A percentile compares a stretch with the other conserved stretches of the same genome.
phyloP scores from a whole-genome alignment of 2,797 vertebrate species.

The Falco concolor region DNA sequence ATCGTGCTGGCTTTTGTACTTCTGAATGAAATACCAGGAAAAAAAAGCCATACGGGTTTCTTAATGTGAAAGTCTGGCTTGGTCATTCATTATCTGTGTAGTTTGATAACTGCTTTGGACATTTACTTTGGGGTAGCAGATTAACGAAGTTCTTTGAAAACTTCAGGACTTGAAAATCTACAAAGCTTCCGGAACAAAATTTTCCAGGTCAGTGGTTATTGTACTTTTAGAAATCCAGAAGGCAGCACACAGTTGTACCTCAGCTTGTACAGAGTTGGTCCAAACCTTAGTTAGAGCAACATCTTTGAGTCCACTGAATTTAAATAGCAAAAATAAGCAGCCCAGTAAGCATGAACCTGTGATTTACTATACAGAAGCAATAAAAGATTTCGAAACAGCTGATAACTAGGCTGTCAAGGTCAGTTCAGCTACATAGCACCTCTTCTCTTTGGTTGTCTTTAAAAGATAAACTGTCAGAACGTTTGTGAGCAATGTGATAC shows the following conservation, averaged over 20 bases:
- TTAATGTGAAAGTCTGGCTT: neutral
- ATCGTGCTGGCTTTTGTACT: neutral
- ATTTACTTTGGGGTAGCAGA: slow-evolving; percentile 43
- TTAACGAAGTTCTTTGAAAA: slow-evolving; percentile 66
- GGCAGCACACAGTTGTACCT: neutral
- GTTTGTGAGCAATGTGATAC: neutral
- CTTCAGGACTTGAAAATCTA: slow-evolving; percentile 35
- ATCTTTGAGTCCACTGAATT: neutral
- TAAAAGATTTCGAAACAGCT: neutral
- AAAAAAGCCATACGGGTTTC: neutral
- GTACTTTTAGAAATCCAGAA: neutral
- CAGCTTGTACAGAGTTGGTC: accelerated
- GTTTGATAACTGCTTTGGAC: slow-evolving; percentile 31
- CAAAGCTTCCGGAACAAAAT: slow-evolving; percentile 41
- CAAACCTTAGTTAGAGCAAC: neutral
- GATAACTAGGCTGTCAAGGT: neutral
- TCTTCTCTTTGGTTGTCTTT: neutral
- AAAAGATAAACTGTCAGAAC: neutral
- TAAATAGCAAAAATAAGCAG: neutral
- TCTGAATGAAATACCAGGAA: neutral
- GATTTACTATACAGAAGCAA: neutral
- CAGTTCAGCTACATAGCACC: neutral
- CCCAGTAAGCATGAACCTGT: neutral
- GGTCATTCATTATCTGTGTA: slow-evolving; percentile 44
- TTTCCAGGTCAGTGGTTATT: slow-evolving; percentile 48